Evolutionary conservation across 2,797 vertebrate species (phyloP), one percentile per base, ranked within the genome.

Genomic region (Knipowitschia caucasica): DNA sequence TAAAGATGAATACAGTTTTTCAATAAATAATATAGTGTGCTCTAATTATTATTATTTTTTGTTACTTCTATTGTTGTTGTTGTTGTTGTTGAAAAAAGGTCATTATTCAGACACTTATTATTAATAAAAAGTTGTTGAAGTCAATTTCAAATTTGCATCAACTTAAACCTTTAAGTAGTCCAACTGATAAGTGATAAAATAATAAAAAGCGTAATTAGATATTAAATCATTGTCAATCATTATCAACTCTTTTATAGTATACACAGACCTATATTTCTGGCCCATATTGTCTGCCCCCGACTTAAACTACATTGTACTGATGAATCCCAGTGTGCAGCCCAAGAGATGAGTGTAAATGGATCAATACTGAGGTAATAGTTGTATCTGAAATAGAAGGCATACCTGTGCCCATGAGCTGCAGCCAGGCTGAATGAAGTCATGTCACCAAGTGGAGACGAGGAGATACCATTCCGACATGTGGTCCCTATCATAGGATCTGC

Each of bases 381-480:
- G 57, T 26, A 45, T 73, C 59, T 65, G 49, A 14, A 7, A 40
- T 27, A 17, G 15, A 27, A 38, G 14, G 17, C 24, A 18, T 76
- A 92, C 91, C 91, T 91, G 89, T 91, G 91, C 51, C 91, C 91
- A 3, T 92, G 91, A 23, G 91, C 69, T 12, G 91, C 91, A 50
- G 91, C 91, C 57, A 92, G 85, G 73, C 90, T 91, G 87, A 81
- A 92, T 0, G 91, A 90, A 84, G 90, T 92, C 89, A 91, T 89
- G 78, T 91, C 90, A 24, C 91, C 91, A 56, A 89, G 80, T 0
- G 89, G 88, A 8, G 89, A 71, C 0, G 89, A 87, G 27, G 87
- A 89, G 67, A 92, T 89, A 54, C 90, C 90, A n/a, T 90, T 91
- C 50, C 90, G 86, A 71, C 87, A 90, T 70, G 88, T 75, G 54